Evolutionary conservation across 2,888 invertebrate species (phyloP).

Genomic region (Notodonta dromedarius): DNA sequence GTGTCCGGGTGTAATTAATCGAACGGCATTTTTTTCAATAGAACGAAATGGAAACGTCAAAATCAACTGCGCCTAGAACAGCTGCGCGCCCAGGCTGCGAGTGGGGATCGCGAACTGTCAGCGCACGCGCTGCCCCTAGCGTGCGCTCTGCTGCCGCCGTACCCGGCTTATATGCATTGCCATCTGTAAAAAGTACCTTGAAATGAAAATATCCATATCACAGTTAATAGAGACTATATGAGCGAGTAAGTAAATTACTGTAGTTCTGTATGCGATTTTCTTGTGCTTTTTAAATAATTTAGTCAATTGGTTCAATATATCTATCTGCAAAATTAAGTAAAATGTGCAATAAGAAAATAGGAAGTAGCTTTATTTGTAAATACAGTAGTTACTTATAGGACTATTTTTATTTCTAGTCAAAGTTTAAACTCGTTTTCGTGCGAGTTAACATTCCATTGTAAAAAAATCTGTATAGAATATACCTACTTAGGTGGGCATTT

Average conservation of each 20-base stretch:
- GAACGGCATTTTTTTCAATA: slow-evolving; percentile 54
- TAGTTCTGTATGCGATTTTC: too few species aligned
- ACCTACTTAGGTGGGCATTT: too few species aligned
- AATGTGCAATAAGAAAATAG: not conserved
- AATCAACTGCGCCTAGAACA: slow-evolving; percentile 94
- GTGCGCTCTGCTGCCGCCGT: slow-evolving; percentile 74
- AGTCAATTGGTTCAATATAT: too few species aligned
- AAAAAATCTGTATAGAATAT: too few species aligned
- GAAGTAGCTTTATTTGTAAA: not conserved
- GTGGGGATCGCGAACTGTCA: slow-evolving; percentile 85
- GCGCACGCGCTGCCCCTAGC: slow-evolving; percentile 73
- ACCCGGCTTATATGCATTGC: slow-evolving; percentile 79
- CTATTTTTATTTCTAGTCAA: not conserved
- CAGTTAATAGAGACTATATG: too few species aligned
- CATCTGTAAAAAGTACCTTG: slow-evolving; percentile 56
- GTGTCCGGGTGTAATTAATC: too few species aligned
- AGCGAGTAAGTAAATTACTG: too few species aligned
- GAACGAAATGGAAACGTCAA: slow-evolving; percentile 95
- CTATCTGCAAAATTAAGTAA: too few species aligned
- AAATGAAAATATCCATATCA: not conserved
- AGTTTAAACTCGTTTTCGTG: too few species aligned
- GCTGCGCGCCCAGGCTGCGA: slow-evolving; percentile 92
- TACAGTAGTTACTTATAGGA: not conserved
- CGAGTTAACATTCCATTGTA: too few species aligned
- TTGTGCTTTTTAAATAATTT: too few species aligned